Evolutionary conservation across 2,888 invertebrate species (phyloP).

Genomic region (Acutogordius australiensis): DNA sequence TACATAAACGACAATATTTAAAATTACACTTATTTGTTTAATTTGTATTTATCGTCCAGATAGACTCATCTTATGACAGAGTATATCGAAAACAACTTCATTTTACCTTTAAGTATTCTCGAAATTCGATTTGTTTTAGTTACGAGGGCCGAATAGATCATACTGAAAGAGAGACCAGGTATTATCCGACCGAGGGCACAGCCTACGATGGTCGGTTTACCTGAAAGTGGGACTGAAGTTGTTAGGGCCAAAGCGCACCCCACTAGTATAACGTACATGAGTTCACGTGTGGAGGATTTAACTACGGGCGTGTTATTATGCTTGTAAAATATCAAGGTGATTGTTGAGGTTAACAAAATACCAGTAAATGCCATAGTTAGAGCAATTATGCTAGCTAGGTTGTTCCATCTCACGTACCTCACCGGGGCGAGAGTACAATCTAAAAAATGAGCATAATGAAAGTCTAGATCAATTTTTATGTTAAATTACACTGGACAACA

Average conservation of each 20-base stretch:
- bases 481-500: no score
- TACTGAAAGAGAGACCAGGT: conserved; percentile 75
- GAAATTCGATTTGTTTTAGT: conserved; percentile 92
- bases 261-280: conserved; percentile 53
- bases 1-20: no score
- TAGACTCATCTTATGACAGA: no score
- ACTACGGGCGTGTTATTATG: conserved; percentile 82
- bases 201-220: conserved; percentile 42
- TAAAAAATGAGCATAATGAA: no score
- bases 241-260: conserved; percentile 53
- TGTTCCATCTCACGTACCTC: conserved; percentile 34
- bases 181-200: conserved; percentile 60
- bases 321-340: conserved; percentile 46
- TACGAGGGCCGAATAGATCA: conserved; percentile 74
- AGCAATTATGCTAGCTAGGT: conserved; percentile 34
- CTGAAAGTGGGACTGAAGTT: conserved; percentile 62
- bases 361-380: conserved; percentile 47
- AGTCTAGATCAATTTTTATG: no score
- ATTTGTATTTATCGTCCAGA: no score
- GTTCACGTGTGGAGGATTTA: conserved; percentile 50
- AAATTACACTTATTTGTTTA: no score
- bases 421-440: no score
- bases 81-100: no score
- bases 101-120: conserved; percentile 67
- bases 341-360: conserved; percentile 44